Evolutionary conservation across 2,888 invertebrate genomes (phyloP).

Genomic region (Diabrotica balteata): DNA sequence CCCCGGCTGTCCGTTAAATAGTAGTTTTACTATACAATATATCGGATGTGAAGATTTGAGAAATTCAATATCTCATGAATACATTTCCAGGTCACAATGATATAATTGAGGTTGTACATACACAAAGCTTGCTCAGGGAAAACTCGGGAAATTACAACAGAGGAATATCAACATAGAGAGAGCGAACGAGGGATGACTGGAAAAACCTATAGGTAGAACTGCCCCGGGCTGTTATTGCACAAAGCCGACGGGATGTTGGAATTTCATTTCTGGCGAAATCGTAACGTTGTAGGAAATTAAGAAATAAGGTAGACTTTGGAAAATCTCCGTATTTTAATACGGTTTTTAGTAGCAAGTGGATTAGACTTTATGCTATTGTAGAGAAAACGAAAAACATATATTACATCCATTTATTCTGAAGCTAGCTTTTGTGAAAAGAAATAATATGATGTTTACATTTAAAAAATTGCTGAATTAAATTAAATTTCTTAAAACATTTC

Average conservation of each 20-base stretch:
- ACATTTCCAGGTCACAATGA: slow-evolving; percentile 3
- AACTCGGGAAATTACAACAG: slow-evolving; percentile 9
- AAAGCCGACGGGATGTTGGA: not conserved
- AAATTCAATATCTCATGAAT: slow-evolving; percentile 1
- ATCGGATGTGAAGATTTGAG: not conserved
- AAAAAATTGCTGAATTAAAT: too few species aligned
- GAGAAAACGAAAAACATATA: too few species aligned
- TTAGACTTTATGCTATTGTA: too few species aligned
- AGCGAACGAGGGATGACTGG: not conserved
- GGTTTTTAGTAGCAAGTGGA: too few species aligned
- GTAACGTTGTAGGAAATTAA: not conserved
- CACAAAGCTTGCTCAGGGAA: slow-evolving; percentile 10
- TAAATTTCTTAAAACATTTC: too few species aligned
- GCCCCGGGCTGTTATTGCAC: not conserved
- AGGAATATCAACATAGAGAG: slow-evolving; percentile 12
- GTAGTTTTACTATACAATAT: too few species aligned
- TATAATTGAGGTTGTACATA: slow-evolving; percentile 15
- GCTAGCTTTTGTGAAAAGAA: too few species aligned
- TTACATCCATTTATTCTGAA: too few species aligned
- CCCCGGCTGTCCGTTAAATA: too few species aligned
- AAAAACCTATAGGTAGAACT: not conserved
- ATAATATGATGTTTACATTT: too few species aligned
- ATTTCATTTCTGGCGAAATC: not conserved
- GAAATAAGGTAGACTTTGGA: not conserved
- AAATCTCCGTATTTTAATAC: too few species aligned